phyloP scores from a whole-genome alignment of 2,797 vertebrate genomes.

The Columba guinea region DNA sequence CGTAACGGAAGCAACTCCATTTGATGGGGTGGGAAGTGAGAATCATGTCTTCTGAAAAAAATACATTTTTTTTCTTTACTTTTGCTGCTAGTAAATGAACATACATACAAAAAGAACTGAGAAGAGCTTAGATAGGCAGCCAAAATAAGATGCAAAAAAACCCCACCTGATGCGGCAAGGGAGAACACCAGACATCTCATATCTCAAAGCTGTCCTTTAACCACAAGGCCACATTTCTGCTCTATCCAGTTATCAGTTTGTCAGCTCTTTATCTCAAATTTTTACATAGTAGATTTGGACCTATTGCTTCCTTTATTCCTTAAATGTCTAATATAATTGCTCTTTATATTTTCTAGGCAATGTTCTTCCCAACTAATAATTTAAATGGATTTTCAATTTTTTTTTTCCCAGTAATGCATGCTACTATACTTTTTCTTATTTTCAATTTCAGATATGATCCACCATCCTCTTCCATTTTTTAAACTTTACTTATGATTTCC shows the following conservation, averaged over 20 bases:
- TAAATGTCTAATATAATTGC: not conserved
- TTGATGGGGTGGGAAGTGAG: not conserved
- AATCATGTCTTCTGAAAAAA: not conserved
- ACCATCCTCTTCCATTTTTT: slow-evolving; percentile 59
- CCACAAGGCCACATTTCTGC: not conserved
- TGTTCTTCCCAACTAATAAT: not conserved
- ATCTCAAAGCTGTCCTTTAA: not conserved
- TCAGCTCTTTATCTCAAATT: not conserved
- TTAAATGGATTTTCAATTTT: not conserved
- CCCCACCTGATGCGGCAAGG: not conserved
- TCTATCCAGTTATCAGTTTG: not conserved
- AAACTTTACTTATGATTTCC: slow-evolving; percentile 69
- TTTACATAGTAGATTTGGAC: not conserved
- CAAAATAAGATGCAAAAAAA: not conserved
- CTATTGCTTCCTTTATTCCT: not conserved
- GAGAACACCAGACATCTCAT: not conserved
- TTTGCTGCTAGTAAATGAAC: not conserved
- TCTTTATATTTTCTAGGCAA: not conserved
- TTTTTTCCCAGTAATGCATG: slow-evolving; percentile 17
- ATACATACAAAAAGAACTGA: not conserved
- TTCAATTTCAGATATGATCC: slow-evolving; percentile 54
- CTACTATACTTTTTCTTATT: slow-evolving; percentile 34
- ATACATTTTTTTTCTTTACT: not conserved
- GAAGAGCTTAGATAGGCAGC: not conserved
- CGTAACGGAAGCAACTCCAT: not conserved